A percentile compares a stretch with the other conserved stretches of the same genome.
Conservation (phyloP, 2,888 invertebrate species). For the Agonum fuliginosum region DNA sequence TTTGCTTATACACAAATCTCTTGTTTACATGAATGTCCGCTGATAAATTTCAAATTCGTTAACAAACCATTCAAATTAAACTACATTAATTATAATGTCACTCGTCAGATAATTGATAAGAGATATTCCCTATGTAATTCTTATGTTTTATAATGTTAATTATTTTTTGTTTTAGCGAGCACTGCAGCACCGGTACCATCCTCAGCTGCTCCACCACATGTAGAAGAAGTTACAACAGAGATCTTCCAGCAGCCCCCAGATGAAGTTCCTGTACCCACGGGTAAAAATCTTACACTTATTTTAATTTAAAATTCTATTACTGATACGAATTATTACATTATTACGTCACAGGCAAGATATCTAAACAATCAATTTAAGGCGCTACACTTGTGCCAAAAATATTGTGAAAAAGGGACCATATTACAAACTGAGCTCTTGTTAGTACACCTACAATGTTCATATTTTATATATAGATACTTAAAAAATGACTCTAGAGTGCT, state of each 20-base stretch:
- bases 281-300: conserved; percentile 62
- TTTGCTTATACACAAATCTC: conserved; percentile 7
- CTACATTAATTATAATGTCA: background rate
- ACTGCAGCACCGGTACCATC: conserved; percentile 18
- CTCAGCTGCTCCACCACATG: background rate
- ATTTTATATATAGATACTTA: too few species aligned
- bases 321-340: too few species aligned
- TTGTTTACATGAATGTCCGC: conserved; percentile 11
- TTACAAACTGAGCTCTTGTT: too few species aligned
- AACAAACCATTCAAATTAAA: conserved; percentile 7
- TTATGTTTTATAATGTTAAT: conserved; percentile 1
- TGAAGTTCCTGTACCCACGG: conserved; percentile 69
- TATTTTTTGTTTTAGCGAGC: conserved; percentile 1
- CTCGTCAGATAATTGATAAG: background rate
- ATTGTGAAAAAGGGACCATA: too few species aligned
- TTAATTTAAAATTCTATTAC: background rate
- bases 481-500: too few species aligned
- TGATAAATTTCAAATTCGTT: conserved; percentile 20
- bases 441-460: too few species aligned
- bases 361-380: too few species aligned
- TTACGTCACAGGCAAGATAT: too few species aligned
- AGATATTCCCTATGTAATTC: background rate
- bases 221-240: conserved; percentile 64
- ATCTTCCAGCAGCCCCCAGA: conserved; percentile 69
- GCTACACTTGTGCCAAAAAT: too few species aligned